Evolutionary conservation across 2,113 vertebrate species (phyloP), one percentile per base, ranked within the genome.

Genomic region (Carassius carassius): DNA sequence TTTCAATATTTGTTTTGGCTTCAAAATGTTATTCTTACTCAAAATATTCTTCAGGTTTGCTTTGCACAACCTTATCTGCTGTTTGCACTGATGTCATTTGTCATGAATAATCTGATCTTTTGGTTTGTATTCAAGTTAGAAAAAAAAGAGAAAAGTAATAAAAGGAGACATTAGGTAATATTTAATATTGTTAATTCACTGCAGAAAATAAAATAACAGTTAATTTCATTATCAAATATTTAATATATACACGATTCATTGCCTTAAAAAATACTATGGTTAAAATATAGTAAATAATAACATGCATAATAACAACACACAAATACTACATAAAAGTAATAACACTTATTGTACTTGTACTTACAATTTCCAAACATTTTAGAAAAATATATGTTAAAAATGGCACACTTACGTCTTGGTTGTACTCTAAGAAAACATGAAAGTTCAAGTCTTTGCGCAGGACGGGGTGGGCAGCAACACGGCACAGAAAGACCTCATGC

Each of bases 391-490:
- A 67, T 67, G 25, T 65, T 13, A 16, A 3, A 1, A 44, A 47
- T 47, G 44, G 23, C 25, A 89, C 91, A 97, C 98, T 98, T 90
- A 99, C 97, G 88, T 99, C 98, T 92, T 99, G 98, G 94, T 99
- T 98, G 95, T 99, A 99, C 91, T 99, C 98, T 94, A 99, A 94
- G 93, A 99, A 99, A 74, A 99, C 97, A 86, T 99, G 98, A 90
- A 99, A 99, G 95, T 99, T 99, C 92, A 98, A 94, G 94, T 99
- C 97, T 92, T 97, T 99, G 91, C 98, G 96, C 90, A 99, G 95
- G 92, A 98, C 95, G 54, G 98, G 98, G 92, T 99, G 98, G 58
- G 98, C 98, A 63, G 98, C 97, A 86, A 99, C 97, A 0, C 97
- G 97, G 90, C 98, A 99, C 84, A 99, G 94, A 91, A 99, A 99